These are phyloP conservation scores for Aphis craccivora DNA, from an alignment of 1,140 invertebrate genomes.

Conservation along the genomic window DNA sequence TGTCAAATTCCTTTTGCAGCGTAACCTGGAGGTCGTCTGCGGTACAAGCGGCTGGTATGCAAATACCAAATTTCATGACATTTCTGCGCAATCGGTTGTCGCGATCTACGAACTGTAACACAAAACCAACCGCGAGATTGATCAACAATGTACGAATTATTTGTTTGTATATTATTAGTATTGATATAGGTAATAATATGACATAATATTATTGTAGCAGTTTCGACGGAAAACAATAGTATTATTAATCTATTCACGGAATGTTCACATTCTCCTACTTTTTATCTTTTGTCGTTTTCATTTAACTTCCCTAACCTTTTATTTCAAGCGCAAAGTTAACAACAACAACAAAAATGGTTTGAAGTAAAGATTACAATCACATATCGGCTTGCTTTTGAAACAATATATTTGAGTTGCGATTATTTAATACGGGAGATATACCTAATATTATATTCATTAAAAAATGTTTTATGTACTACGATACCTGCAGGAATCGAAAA, in stretches of 20 bases:
- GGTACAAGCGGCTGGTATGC: constrained; percentile 53
- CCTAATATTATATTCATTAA: too few species aligned
- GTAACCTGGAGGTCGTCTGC: constrained; percentile 32
- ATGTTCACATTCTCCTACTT: neutral
- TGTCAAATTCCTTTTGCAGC: constrained; percentile 41
- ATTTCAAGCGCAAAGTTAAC: neutral
- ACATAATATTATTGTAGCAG: neutral
- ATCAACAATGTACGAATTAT: neutral
- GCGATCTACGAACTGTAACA: neutral
- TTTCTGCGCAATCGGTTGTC: neutral
- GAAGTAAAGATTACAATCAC: too few species aligned
- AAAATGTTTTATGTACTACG: too few species aligned
- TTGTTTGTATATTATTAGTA: neutral
- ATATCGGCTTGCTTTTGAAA: too few species aligned
- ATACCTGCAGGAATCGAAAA: too few species aligned
- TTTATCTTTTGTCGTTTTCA: neutral
- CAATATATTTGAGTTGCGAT: too few species aligned
- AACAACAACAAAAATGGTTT: too few species aligned
- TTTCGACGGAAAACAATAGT: neutral
- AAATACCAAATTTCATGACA: neutral
- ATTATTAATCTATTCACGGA: neutral
- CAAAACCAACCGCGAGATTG: neutral
- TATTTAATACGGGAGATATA: too few species aligned
- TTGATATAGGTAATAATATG: neutral
- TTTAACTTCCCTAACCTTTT: neutral